Evolutionary conservation across 2,797 vertebrate species (phyloP), one percentile per base, ranked within the genome.

Genomic region (Sebastes dallii): DNA sequence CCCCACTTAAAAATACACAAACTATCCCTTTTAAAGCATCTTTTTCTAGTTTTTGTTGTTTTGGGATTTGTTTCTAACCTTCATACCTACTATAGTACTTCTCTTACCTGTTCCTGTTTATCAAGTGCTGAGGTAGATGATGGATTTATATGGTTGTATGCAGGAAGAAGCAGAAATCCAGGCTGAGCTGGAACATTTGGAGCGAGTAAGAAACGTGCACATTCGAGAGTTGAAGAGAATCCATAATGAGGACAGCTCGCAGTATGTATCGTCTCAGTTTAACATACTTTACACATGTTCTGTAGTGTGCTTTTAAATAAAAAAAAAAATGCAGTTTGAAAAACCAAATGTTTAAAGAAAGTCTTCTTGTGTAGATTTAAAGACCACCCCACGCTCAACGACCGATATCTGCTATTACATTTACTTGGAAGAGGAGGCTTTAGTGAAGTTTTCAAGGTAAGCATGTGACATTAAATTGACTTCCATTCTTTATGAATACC

Each of bases 91-190:
- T 55, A 9, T 16, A 9, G 5, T 25, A n/a, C 36, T 4, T 2
- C 12, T 11, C 1, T 27, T 5, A 25, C 50, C 22, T 62, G 30
- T 67, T 46, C 56, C 14, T 11, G 0, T 59, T 55, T 2, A 46
- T 12, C 4, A 18, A 3, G 25, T 4, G 27, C 34, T 55, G 22
- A 59, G 4, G 29, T 55, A 14, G 20, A 8, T 70, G 42, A 75
- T 13, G 18, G 20, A 59, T 78, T 13, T 29, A 42, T 77, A 25
- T 72, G 60, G 3, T 68, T 81, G 3, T 46, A 4, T 62, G 54
- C 92, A 99, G 98, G 98, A 99, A 89, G 98, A 99, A 94, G 98
- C 98, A 46, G 98, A 99, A 94, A 98, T 98, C 93, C 98, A 99
- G 90, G 94, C 97, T 2, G 98, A 99, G 93, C 83, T 99, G 92